Percentiles rank a stretch among this genome's conserved stretches.
Evolutionary conservation across 1,140 invertebrate species (phyloP).

Genomic region (Ips typographus): DNA sequence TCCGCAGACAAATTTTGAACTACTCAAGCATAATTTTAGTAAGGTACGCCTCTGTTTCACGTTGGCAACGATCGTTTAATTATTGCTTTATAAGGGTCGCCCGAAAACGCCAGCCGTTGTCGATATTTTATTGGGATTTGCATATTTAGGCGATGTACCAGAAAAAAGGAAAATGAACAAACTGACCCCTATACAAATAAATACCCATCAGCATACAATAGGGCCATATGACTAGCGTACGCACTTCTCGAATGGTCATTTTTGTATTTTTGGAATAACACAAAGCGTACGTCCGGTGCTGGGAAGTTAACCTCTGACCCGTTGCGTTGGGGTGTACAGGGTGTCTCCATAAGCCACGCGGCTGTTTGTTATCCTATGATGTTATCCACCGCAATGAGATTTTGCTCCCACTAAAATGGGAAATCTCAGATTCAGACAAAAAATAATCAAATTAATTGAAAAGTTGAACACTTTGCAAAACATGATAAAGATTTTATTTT

Average conservation of each 20-base stretch:
- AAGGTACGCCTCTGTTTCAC: not conserved
- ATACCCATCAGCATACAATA: conserved; percentile 34
- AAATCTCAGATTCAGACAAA: too few species aligned
- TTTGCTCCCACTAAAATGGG: too few species aligned
- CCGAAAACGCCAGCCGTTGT: conserved; percentile 22
- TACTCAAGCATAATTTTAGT: not conserved
- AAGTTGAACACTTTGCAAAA: too few species aligned
- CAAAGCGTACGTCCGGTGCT: conserved; percentile 10
- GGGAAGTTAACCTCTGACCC: conserved; percentile 34
- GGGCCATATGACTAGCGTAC: conserved; percentile 17
- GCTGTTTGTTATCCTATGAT: too few species aligned
- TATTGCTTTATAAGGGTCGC: conserved; percentile 26
- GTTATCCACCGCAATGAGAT: too few species aligned
- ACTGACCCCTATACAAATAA: conserved; percentile 36
- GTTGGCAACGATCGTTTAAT: conserved; percentile 13
- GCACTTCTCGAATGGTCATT: conserved; percentile 31
- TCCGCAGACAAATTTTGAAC: not conserved
- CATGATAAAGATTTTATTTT: too few species aligned
- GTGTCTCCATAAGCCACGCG: too few species aligned
- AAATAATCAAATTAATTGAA: too few species aligned
- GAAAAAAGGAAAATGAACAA: conserved; percentile 32
- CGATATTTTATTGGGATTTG: conserved; percentile 33
- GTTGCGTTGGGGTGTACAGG: not conserved
- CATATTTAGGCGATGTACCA: conserved; percentile 28
- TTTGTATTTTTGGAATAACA: conserved; percentile 31